Base-by-base conservation (phyloP, 1,140 invertebrate species). In the Drosophila erecta region DNA sequence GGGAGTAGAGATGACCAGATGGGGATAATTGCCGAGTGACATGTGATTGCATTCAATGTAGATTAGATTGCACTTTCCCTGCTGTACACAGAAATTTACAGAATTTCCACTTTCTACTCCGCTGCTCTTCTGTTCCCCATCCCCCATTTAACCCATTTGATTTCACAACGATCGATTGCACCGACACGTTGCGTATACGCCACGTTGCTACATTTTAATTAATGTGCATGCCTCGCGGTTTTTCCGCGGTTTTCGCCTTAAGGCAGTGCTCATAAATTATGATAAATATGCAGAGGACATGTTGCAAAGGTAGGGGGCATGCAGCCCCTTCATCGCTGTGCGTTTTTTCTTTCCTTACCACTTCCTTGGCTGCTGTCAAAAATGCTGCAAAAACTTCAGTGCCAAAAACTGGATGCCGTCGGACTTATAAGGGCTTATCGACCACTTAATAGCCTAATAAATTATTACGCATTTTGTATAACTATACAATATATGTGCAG, bases 1-100 rank as follows among this genome's bases (percentile, higher is more conserved):
- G 40, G 1, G 1, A 15, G 27, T 11, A 4, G 33, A 17, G n/a
- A 17, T 17, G 7, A 15, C 15, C 8, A 14, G 51, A 15, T 33
- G 17, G 4, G n/a, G 20, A 58, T 33, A 60, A 60, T 60, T 55
- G 44, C 46, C 44, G 20, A 59, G 44, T 59, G 46, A 35, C 30
- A 37, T 59, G 57, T 55, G 47, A 38, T 53, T 37, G 30, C 57
- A 37, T 14, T 2, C 30, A 35, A 15, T 24, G 57, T 11, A 55
- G 33, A 54, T 60, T 59, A 17, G 7, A 2, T 24, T 47, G 24
- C 46, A 27, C 22, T 47, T 10, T 47, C 17, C 1, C 1, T 7
- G 44, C 44, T 24, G 24, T 3, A 49, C 14, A 49, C 10, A 4
- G 24, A 8, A 44, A 7, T 15, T 20, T n/a, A n/a, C 4, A 3